Conservation (phyloP, 2,888 invertebrate species). For the Microplitis deprimator region DNA sequence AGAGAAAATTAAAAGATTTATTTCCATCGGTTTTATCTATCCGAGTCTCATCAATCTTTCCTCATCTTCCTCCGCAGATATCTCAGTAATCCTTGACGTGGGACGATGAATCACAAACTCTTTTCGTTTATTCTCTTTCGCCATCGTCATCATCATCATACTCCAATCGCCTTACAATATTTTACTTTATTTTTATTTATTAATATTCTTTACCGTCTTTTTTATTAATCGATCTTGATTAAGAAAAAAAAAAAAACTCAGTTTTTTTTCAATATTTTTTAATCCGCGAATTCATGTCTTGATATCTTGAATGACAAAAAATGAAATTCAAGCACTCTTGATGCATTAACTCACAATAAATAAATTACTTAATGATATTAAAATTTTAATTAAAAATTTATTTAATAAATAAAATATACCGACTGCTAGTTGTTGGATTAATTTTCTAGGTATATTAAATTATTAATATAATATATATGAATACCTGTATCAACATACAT, state of each 20-base stretch:
- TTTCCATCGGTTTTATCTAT: constrained; percentile 40
- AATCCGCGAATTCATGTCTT: background rate
- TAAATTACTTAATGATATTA: no score
- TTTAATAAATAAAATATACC: no score
- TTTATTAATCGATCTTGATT: constrained; percentile 17
- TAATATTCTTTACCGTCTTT: background rate
- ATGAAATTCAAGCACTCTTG: no score
- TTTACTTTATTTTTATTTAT: background rate
- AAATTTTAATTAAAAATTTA: no score
- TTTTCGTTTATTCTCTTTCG: constrained; percentile 25
- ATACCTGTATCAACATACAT: background rate
- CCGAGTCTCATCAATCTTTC: constrained; percentile 42
- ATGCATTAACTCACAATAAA: no score
- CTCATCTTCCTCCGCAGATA: constrained; percentile 38
- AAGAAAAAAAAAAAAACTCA: constrained; percentile 7
- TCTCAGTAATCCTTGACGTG: constrained; percentile 40
- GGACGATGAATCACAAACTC: constrained; percentile 40
- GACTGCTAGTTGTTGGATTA: no score
- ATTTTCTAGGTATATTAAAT: no score
- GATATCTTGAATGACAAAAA: background rate
- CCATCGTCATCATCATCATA: constrained; percentile 23
- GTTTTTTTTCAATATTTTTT: background rate
- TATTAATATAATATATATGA: no score
- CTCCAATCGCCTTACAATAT: background rate
- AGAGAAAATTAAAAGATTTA: constrained; percentile 40